These are phyloP conservation scores for Lacerta viridis DNA, from an alignment of 2,797 vertebrate species.

Conservation along the genomic window DNA sequence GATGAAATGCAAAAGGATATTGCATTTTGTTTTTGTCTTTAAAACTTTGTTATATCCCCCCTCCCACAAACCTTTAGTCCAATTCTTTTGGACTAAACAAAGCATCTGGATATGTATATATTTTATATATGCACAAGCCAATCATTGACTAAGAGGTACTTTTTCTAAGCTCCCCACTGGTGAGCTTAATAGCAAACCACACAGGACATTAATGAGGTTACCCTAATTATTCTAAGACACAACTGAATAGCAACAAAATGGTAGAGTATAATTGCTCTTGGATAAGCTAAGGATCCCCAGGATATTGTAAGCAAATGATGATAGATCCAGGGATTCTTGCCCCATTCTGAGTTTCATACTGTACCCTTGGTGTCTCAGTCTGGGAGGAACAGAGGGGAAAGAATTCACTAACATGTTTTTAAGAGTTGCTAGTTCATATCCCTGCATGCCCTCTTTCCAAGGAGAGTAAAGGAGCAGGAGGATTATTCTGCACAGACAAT, in stretches of 20 bases:
- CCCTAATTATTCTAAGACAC: slow-evolving; percentile 8
- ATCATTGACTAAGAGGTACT: background rate
- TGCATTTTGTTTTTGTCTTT: background rate
- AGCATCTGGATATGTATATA: background rate
- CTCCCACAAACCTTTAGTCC: background rate
- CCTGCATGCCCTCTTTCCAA: background rate
- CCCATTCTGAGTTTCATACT: background rate
- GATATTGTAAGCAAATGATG: background rate
- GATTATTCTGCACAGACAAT: slow-evolving; percentile 9
- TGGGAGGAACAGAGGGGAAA: slow-evolving; percentile 10
- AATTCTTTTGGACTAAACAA: background rate
- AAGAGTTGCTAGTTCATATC: slow-evolving; percentile 21
- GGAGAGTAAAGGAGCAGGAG: slow-evolving; percentile 8
- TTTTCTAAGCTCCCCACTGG: slow-evolving; percentile 23
- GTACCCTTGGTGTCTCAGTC: background rate
- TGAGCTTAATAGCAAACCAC: slow-evolving; percentile 9
- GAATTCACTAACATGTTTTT: background rate
- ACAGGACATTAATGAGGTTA: slow-evolving; percentile 14
- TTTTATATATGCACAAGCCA: background rate
- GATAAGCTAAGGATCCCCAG: background rate
- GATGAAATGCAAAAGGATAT: too few relatives aligned
- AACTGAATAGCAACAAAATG: background rate
- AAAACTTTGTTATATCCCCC: background rate
- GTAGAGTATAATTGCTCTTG: background rate
- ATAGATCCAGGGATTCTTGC: background rate